Evolutionary conservation across 2,888 invertebrate genomes (phyloP), one percentile per base, ranked within the genome.

Genomic region (Helleia helle): DNA sequence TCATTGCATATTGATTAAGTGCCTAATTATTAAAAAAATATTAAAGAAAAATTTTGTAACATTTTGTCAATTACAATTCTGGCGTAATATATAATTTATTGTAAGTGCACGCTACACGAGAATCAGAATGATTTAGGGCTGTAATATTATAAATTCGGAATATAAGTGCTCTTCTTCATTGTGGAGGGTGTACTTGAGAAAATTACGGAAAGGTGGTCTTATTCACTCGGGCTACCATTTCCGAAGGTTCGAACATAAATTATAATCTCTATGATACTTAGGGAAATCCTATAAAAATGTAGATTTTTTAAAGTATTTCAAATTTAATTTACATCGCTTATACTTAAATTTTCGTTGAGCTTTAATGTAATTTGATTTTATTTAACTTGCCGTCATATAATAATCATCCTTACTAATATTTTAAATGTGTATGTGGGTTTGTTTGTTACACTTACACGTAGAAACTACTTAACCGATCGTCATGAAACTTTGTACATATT

Each of bases 101-200:
- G 62, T 61, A 60, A 61, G 62, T 65, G 50, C 53, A 59, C 52
- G 58, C 59, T 58, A 61, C 64, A 64, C 50, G 54, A 64, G 62
- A 62, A 53, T 56, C 52, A 55, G 62, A 61, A 62, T 66, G 74
- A 71, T 70, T 74, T 76, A 70, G 69, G 69, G 68, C 69, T 66
- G 65, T 70, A 71, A 79, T 79, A 80, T 80, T 77, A 81, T 81
- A 83, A 81, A 84, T 83, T 79, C 70, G 53, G 65, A 72, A 71
- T 71, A 73, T 72, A 72, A 83, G 81, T 65, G 58, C 75, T 65
- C 77, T 77, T 64, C 66, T 61, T 72, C 70, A 67, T 71, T 72
- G 68, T 65, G 59, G 62, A 75, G 79, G 59, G 67, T 63, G 60
- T 61, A 68, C 80, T 80, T 65, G 71, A 80, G 72, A 76, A 80